Evolutionary conservation across 2,797 vertebrate species (phyloP).

Genomic region (Myiotriccus ornatus): DNA sequence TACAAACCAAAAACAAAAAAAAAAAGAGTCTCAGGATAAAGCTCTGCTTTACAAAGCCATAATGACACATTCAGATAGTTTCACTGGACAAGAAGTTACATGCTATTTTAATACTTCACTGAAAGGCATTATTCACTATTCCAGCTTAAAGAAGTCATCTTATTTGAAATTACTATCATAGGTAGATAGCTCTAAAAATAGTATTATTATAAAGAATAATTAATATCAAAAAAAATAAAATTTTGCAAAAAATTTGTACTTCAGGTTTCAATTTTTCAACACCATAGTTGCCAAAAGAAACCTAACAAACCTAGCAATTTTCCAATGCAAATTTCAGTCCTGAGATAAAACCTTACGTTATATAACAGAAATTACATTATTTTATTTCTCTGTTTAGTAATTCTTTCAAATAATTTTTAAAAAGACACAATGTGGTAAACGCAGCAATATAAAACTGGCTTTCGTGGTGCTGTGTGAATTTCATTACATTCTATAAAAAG

Average conservation of each 20-base stretch:
- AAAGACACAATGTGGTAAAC: not conserved
- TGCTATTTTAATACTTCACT: not conserved
- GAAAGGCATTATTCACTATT: not conserved
- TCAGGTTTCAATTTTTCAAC: not conserved
- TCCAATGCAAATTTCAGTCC: not conserved
- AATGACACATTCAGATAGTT: not conserved
- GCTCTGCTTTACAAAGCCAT: not conserved
- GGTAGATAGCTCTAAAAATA: not conserved
- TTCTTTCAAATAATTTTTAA: not conserved
- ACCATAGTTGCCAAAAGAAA: not conserved
- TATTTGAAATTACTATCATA: not conserved
- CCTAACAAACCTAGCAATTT: not conserved
- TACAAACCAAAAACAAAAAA: not conserved
- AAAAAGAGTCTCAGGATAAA: not conserved
- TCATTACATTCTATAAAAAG: not conserved
- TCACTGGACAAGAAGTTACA: not conserved
- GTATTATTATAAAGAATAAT: not conserved
- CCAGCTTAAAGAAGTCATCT: not conserved
- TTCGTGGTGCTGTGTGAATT: not conserved
- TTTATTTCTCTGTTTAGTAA: not conserved
- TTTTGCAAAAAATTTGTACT: not conserved
- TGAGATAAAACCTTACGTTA: not conserved
- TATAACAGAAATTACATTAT: not conserved
- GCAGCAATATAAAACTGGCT: not conserved
- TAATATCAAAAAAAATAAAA: not conserved